Base-by-base conservation (phyloP, 2,113 vertebrate species). In the Zosterops hypoxanthus region DNA sequence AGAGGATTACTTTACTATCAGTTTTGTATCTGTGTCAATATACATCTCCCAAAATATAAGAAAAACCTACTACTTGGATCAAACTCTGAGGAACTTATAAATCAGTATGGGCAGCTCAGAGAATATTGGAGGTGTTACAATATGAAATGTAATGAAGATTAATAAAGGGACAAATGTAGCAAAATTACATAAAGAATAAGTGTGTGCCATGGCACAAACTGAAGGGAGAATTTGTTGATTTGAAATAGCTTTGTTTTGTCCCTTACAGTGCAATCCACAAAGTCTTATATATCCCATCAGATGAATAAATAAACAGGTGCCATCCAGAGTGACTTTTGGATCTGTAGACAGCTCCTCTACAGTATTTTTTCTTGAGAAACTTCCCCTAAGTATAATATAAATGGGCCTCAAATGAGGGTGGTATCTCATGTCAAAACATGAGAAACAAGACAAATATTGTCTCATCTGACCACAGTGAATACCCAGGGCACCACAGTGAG, bases 391-490 rank as follows among this genome's bases (percentile, higher is more conserved):
- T 44, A 31, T 44, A 6, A 25, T 14, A 14, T 47, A 87, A 24
- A 39, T 0, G 3, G 8, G 1, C 53, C 23, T 52, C 34, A 72
- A 2, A 52, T 33, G 5, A 33, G 24, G 33, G 33, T 47, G 12
- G 2, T 8, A 36, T 36, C 39, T 66, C 33, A 25, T 5, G 5
- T 16, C 15, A 39, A 83, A 91, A 53, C 26, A 69, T 0, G 0
- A 44, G 16, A 69, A 61, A 65, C 10, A 79, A 71, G 42, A 68
- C 8, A 57, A 70, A 31, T 4, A 3, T 56, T 69, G 92, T 41
- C 24, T 52, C 12, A 17, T 65, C 33, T 61, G 31, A 56, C 23
- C 29, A 76, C 2, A 4, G 2, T 8, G 39, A 70, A 42, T 34
- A 50, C 5, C 4, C 6, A 34, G 6, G 5, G 2, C 14, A 60